Evolutionary conservation across 2,888 invertebrate species (phyloP).

Genomic region (Phyllotreta cruciferae): DNA sequence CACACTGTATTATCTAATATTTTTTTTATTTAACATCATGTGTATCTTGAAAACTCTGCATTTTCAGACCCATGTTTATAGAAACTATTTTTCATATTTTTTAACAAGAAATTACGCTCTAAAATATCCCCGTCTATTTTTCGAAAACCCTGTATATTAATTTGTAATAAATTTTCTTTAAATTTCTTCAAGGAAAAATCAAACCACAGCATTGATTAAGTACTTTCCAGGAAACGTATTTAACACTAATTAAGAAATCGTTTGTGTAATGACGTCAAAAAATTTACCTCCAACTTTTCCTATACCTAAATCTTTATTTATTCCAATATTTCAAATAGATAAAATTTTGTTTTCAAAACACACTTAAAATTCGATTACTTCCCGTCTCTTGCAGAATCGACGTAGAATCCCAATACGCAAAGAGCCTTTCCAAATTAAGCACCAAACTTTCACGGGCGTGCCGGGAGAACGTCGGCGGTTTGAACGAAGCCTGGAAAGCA

Average conservation of each 20-base stretch:
- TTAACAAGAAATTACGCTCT: too few species aligned
- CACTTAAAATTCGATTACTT: not conserved
- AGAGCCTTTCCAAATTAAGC: constrained; percentile 86
- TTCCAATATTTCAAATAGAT: too few species aligned
- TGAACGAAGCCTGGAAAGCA: constrained; percentile 90
- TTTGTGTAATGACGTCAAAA: not conserved
- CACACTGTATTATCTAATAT: too few species aligned
- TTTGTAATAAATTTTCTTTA: not conserved
- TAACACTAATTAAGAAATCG: too few species aligned
- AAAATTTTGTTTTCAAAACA: not conserved
- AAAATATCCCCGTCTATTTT: too few species aligned
- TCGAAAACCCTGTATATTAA: too few species aligned
- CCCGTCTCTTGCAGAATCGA: constrained; percentile 74
- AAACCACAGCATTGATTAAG: not conserved
- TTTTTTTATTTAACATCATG: too few species aligned
- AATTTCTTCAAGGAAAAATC: not conserved
- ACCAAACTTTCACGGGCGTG: constrained; percentile 84
- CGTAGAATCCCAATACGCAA: constrained; percentile 89
- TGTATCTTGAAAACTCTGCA: too few species aligned
- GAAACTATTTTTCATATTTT: too few species aligned
- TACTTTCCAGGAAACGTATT: too few species aligned
- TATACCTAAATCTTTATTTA: too few species aligned
- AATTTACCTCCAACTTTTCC: not conserved
- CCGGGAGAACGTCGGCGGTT: constrained; percentile 77
- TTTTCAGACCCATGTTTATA: too few species aligned